Conservation (phyloP, 2,797 vertebrate genomes). For the Odontamblyopus lacepedii region DNA sequence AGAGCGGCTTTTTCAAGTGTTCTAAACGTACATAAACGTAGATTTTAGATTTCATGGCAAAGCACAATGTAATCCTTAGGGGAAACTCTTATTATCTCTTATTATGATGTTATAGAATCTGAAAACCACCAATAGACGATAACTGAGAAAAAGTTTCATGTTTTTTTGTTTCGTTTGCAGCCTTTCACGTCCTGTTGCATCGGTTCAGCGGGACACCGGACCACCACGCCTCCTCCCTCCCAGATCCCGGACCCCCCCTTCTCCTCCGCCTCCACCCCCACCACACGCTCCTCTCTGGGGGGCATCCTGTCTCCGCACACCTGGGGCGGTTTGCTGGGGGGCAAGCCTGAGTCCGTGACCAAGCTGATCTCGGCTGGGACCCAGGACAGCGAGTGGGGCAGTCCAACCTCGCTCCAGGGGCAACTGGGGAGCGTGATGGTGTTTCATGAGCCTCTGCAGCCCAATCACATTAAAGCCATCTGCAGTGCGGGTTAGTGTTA, state of each 20-base stretch:
- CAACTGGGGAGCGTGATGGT: constrained; percentile 91
- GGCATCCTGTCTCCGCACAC: constrained; percentile 85
- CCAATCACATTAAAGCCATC: constrained; percentile 87
- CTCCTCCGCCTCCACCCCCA: constrained; percentile 76
- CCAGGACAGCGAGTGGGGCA: constrained; percentile 98
- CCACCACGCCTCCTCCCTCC: constrained; percentile 94
- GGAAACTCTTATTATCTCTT: no score
- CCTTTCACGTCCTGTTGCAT: constrained; percentile 95
- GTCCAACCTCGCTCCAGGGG: constrained; percentile 94
- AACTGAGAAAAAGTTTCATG: background rate
- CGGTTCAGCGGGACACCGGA: constrained; percentile 95
- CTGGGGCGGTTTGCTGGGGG: constrained; percentile 84
- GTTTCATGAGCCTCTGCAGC: constrained; percentile 89
- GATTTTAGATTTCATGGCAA: no score
- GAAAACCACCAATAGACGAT: no score
- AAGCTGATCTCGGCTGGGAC: constrained; percentile 97
- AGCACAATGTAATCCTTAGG: no score
- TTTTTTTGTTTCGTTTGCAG: constrained; percentile 60
- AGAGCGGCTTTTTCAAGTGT: no score
- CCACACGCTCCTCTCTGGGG: constrained; percentile 87
- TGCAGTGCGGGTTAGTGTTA: constrained; percentile 85
- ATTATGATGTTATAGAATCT: no score
- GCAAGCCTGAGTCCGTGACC: constrained; percentile 88
- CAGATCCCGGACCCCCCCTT: constrained; percentile 95
- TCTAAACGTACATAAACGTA: no score